phyloP scores from a whole-genome alignment of 2,797 vertebrate genomes.

The Diceros bicornis region DNA sequence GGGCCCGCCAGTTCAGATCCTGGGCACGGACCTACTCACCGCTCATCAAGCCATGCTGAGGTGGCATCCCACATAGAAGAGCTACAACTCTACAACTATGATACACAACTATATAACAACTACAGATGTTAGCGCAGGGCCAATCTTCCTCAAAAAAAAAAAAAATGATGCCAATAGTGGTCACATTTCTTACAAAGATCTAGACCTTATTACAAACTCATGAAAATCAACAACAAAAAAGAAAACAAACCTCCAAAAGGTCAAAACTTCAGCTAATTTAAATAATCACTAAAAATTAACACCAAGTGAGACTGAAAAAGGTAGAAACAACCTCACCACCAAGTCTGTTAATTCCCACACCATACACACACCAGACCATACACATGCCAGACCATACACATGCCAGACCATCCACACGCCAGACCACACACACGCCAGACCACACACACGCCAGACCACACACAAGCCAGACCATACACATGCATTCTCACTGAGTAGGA shows the following conservation, averaged over 20 bases:
- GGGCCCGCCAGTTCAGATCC: no score
- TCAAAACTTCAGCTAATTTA: slow-evolving; percentile 24
- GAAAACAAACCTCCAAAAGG: background rate
- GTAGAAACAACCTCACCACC: background rate
- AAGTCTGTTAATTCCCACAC: background rate
- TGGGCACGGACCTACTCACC: no score
- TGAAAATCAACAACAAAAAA: slow-evolving; percentile 28
- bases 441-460: no score
- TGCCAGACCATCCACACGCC: rapidly evolving
- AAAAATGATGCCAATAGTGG: background rate
- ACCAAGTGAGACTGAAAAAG: background rate
- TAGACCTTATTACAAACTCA: slow-evolving; percentile 4
- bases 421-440: no score
- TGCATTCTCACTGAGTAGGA: background rate
- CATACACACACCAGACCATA: background rate
- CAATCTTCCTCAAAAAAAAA: no score
- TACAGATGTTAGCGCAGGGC: no score
- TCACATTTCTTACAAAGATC: background rate
- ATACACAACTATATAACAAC: no score
- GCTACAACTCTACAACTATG: no score
- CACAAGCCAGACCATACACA: background rate
- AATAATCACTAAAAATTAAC: slow-evolving; percentile 33
- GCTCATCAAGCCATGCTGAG: no score
- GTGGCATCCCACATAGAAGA: no score
- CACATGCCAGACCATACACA: background rate